Evolutionary conservation across 2,113 vertebrate species (phyloP), one percentile per base, ranked within the genome.

Genomic region (Tonatia bakeri): DNA sequence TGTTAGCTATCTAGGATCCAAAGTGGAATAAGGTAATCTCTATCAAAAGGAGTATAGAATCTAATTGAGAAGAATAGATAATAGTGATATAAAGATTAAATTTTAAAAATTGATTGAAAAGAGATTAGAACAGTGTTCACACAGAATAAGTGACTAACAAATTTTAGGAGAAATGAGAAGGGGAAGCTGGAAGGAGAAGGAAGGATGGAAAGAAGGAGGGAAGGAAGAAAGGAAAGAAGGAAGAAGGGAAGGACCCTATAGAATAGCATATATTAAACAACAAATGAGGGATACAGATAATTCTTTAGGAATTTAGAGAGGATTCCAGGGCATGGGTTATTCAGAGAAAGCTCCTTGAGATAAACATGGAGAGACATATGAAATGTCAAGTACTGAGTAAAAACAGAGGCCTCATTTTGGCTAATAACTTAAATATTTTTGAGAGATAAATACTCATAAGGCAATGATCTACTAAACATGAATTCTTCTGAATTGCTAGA

Each of bases 91-190:
- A 75, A 64, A 77, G 90, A 54, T 92, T 76, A 69, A 77, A 43
- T 40, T 79, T 59, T 69, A 50, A 36, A 86, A 96, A 75, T 33
- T 43, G 36, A 76, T 38, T 20, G 22, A 95, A 87, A 95, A 69
- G 26, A 86, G 54, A 54, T 45, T 19, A 81, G 28, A 61, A 15
- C 12, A 76, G 7, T 69, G 7, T 10, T 75, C 17, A 26, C 4
- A 12, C 0, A 85, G 43, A 92, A 1, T 43, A 92, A 76, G 70
- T 5, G 81, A n/a, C 80, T 69, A 96, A 85, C 82, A 83, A 38
- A 47, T 95, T 96, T 95, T 91, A 91, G 94, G 91, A 97, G 96
- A 95, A 97, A 65, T 59, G 59, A 85, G 40, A 0, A 17, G 24
- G 40, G 28, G 56, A 56, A 91, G 59, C 67, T 50, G 31, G 95